phyloP scores from a whole-genome alignment of 37 sponge, comb jelly and placozoan species.

The Geodia barretti region DNA sequence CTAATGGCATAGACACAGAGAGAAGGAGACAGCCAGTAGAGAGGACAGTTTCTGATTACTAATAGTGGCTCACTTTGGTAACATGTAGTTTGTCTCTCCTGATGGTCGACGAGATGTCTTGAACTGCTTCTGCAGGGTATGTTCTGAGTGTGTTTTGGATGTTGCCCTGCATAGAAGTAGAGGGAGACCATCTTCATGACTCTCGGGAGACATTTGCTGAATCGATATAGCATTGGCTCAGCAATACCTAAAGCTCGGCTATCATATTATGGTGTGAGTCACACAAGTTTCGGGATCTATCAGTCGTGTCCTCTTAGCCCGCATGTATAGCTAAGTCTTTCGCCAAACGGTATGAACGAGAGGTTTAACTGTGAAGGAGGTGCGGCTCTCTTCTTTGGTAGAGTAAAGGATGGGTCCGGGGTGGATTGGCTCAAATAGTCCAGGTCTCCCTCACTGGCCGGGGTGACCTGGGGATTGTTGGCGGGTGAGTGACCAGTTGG shows the following conservation, averaged over 20 bases:
- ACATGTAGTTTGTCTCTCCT: neutral
- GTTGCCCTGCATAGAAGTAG: neutral
- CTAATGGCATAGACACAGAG: no score
- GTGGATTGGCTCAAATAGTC: neutral
- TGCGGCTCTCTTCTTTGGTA: conserved; percentile 10
- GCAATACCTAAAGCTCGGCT: no score
- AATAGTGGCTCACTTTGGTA: neutral
- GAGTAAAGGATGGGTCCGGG: conserved; percentile 32
- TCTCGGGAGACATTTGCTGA: no score
- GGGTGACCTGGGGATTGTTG: conserved; percentile 44
- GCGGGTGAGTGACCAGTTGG: conserved; percentile 30
- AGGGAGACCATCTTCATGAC: no score
- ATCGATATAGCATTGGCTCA: no score
- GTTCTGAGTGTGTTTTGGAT: neutral
- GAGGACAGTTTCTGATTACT: no score
- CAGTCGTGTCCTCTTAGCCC: no score
- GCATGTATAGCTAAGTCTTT: no score
- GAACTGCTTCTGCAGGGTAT: neutral
- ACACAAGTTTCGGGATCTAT: no score
- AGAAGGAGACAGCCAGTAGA: no score
- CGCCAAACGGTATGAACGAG: no score
- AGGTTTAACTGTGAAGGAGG: conserved; percentile 5
- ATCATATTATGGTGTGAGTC: neutral
- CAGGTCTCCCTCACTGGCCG: conserved; percentile 33
- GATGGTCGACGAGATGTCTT: neutral